Percentiles rank a stretch among this genome's conserved stretches.
Conservation (phyloP, 2,797 vertebrate species). For the Harpagifer antarcticus region DNA sequence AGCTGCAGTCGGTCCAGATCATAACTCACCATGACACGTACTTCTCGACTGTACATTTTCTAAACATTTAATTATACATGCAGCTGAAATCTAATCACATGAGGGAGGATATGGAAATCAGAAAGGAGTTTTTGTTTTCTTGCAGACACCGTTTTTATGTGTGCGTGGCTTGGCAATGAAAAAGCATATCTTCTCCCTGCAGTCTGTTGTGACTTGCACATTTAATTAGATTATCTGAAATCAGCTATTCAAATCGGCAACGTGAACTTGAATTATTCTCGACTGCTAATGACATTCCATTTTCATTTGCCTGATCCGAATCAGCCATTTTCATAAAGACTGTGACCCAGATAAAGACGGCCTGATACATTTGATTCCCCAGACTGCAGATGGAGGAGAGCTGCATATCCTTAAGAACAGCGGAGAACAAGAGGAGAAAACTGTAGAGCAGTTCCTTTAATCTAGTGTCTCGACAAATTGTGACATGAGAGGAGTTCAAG, state of each 20-base stretch:
- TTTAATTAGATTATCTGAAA: conserved; percentile 64
- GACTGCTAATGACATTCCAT: conserved; percentile 57
- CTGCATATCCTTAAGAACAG: conserved; percentile 35
- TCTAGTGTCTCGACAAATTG: conserved; percentile 34
- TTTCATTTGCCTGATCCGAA: conserved; percentile 50
- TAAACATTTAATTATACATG: conserved; percentile 45
- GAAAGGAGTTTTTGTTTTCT: conserved; percentile 43
- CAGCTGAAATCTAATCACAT: conserved; percentile 45
- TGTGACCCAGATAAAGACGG: conserved; percentile 68
- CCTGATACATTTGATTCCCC: conserved; percentile 58
- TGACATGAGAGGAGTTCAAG: conserved; percentile 59
- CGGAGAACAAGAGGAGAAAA: not conserved
- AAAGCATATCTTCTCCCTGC: conserved; percentile 53
- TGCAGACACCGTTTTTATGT: conserved; percentile 23
- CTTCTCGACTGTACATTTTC: conserved; percentile 14
- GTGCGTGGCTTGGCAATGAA: conserved; percentile 58
- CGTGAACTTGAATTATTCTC: conserved; percentile 51
- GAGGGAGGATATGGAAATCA: conserved; percentile 18
- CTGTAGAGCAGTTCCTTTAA: conserved; percentile 24
- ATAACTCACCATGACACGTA: conserved; percentile 24
- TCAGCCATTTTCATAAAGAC: conserved; percentile 61
- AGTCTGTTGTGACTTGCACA: conserved; percentile 48
- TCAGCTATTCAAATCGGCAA: conserved; percentile 62
- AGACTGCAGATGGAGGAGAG: conserved; percentile 39
- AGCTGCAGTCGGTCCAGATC: conserved; percentile 1